phyloP scores from a whole-genome alignment of 2,888 invertebrate genomes.

The Linyphia triangularis region DNA sequence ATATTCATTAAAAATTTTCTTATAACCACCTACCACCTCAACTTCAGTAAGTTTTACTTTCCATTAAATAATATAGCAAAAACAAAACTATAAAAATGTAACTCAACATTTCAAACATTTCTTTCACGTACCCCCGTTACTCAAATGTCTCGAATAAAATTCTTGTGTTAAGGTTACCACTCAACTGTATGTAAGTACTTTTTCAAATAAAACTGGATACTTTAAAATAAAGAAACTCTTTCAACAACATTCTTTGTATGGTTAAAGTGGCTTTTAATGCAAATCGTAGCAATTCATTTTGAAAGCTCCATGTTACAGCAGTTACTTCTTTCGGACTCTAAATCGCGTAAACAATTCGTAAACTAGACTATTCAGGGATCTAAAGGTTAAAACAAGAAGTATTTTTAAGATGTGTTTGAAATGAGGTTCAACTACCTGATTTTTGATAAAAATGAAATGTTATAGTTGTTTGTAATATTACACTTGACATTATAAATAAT shows the following conservation, averaged over 20 bases:
- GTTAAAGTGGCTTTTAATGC: slow-evolving; percentile 36
- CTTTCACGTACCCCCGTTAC: background rate
- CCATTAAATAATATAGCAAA: no score
- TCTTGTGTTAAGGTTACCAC: background rate
- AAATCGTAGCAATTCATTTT: slow-evolving; percentile 35
- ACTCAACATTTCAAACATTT: background rate
- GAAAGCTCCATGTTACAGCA: slow-evolving; percentile 28
- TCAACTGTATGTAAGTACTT: slow-evolving; percentile 1
- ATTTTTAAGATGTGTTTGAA: no score
- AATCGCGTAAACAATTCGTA: background rate
- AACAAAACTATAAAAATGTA: background rate
- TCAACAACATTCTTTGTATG: slow-evolving; percentile 6
- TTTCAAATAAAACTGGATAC: background rate
- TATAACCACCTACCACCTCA: no score
- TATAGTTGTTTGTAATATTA: no score
- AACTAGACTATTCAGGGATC: background rate
- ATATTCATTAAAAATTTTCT: no score
- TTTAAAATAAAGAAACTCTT: slow-evolving; percentile 5
- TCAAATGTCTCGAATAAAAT: background rate
- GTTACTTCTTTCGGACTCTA: slow-evolving; percentile 16
- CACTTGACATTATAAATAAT: no score
- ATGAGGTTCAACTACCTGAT: no score
- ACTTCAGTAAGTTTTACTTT: no score
- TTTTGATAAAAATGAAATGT: no score
- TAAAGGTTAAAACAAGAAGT: background rate